Percentiles rank a stretch among this genome's conserved stretches.
Conservation (phyloP, 2,113 vertebrate species). For the Morone chrysops region DNA sequence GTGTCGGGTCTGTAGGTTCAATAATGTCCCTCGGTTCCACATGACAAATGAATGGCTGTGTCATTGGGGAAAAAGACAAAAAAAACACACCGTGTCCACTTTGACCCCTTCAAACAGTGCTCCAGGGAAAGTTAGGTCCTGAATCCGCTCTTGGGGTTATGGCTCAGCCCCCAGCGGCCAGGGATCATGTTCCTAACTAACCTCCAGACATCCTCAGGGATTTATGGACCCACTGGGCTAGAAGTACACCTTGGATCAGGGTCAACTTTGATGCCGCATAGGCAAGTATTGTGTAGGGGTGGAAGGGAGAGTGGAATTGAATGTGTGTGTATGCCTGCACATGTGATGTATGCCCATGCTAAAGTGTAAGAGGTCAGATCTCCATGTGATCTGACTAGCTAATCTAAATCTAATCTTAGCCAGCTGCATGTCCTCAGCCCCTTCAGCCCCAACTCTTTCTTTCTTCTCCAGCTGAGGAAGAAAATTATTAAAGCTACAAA, state of each 20-base stretch:
- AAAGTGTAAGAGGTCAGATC: conserved; percentile 48
- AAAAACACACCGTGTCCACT: conserved; percentile 67
- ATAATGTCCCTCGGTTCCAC: conserved; percentile 40
- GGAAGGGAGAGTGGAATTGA: conserved; percentile 1
- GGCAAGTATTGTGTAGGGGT: conserved; percentile 32
- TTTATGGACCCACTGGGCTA: conserved; percentile 56
- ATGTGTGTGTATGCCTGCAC: conserved; percentile 21
- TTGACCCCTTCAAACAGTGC: conserved; percentile 61
- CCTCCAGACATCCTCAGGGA: conserved; percentile 55
- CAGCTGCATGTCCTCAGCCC: conserved; percentile 69
- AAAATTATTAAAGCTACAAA: conserved; percentile 92
- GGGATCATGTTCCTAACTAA: conserved; percentile 74
- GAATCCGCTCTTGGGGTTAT: conserved; percentile 50
- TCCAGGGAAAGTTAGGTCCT: conserved; percentile 43
- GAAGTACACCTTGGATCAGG: conserved; percentile 48
- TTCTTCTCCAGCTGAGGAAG: conserved; percentile 71
- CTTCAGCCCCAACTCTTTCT: conserved; percentile 32
- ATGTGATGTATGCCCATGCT: conserved; percentile 40
- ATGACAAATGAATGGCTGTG: conserved; percentile 69
- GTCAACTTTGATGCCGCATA: conserved; percentile 65
- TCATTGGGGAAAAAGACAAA: conserved; percentile 27
- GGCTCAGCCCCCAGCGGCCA: conserved; percentile 37
- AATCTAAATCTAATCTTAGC: conserved; percentile 74
- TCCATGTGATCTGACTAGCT: conserved; percentile 47
- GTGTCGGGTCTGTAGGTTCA: conserved; percentile 40